phyloP scores from a whole-genome alignment of 2,888 invertebrate species.

The Luperina nickerlii region DNA sequence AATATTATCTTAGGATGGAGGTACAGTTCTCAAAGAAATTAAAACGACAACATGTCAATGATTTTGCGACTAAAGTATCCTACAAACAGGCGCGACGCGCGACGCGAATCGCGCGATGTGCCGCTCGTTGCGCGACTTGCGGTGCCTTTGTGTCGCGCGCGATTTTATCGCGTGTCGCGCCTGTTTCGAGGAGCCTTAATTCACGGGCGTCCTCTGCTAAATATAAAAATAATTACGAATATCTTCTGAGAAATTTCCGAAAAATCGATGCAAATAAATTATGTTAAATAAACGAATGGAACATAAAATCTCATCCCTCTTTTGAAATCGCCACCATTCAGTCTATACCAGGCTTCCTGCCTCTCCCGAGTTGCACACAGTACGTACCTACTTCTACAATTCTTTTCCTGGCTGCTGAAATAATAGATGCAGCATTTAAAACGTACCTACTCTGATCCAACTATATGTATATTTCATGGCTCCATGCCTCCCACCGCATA shows the following conservation, averaged over 20 bases:
- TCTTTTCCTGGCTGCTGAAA: constrained; percentile 5
- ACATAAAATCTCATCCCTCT: neutral
- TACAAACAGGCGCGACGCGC: too few species aligned
- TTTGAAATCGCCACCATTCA: neutral
- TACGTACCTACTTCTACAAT: neutral
- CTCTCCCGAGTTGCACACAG: neutral
- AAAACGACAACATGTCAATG: neutral
- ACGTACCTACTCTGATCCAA: neutral
- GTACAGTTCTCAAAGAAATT: neutral
- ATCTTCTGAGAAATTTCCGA: neutral
- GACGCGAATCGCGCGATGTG: too few species aligned
- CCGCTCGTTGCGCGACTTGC: too few species aligned
- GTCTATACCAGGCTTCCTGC: neutral
- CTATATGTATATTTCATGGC: constrained; percentile 6
- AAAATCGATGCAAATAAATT: neutral
- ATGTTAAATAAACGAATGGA: neutral
- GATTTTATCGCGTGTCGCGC: too few species aligned
- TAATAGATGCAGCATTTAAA: constrained; percentile 10
- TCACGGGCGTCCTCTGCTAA: neutral
- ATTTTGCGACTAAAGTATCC: too few species aligned
- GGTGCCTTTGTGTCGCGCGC: too few species aligned
- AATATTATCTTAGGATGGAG: neutral
- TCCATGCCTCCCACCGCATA: constrained; percentile 16
- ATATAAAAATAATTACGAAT: neutral
- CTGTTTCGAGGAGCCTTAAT: too few species aligned